A percentile compares a stretch with the other conserved stretches of the same genome.
These are phyloP conservation scores for Balaenoptera acutorostrata DNA, from an alignment of 2,113 vertebrate genomes.

Conservation along the genomic window DNA sequence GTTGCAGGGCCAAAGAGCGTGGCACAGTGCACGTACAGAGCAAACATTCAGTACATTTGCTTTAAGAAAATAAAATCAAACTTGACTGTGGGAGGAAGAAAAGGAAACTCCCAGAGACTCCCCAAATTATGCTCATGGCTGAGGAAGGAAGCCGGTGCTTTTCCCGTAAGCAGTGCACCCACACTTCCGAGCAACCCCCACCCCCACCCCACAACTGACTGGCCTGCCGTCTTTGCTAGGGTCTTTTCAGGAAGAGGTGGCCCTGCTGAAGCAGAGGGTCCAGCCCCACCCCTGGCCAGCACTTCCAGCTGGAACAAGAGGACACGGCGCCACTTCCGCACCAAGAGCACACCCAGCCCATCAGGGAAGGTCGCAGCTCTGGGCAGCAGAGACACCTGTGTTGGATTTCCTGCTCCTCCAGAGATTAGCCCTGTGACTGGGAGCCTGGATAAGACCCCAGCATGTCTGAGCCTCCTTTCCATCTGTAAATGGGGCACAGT, in stretches of 20 bases:
- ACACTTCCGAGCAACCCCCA: too few relatives aligned
- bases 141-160: neutral
- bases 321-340: rapidly evolving
- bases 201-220: rapidly evolving
- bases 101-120: neutral
- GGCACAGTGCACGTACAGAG: rapidly evolving
- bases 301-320: rapidly evolving
- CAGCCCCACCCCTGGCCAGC: rapidly evolving
- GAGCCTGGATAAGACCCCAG: neutral
- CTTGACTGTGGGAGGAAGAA: too few relatives aligned
- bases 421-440: rapidly evolving
- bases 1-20: rapidly evolving
- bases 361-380: rapidly evolving
- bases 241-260: too few relatives aligned
- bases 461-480: rapidly evolving
- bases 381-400: neutral
- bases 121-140: rapidly evolving
- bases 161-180: rapidly evolving
- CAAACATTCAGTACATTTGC: rapidly evolving
- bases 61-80: neutral
- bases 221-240: rapidly evolving
- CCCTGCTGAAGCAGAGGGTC: neutral
- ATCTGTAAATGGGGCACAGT: neutral
- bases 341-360: rapidly evolving
- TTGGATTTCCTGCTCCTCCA: rapidly evolving